Percentiles rank a stretch among this genome's conserved stretches.
Evolutionary conservation across 2,888 invertebrate species (phyloP).

Genomic region (Dorcus parallelipipedus): DNA sequence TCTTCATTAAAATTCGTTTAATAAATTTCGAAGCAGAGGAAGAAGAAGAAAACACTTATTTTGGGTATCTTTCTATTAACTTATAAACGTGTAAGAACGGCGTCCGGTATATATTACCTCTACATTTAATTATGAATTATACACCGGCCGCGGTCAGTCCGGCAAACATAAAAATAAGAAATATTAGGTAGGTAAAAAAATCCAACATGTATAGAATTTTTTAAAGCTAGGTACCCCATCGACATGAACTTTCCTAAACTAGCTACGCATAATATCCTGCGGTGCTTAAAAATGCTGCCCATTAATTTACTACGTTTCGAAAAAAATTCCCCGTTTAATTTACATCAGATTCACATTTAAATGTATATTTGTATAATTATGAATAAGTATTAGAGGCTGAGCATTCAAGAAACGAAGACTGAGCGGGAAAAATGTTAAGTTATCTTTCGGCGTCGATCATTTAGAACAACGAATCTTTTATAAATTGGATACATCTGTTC

Average conservation of each 20-base stretch:
- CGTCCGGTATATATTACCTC: background rate
- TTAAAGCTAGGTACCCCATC: slow-evolving; percentile 23
- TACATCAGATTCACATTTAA: slow-evolving; percentile 29
- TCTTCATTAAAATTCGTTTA: background rate
- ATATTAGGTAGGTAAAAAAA: background rate
- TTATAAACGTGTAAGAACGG: no score
- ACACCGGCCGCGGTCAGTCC: background rate
- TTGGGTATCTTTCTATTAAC: no score
- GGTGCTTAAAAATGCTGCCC: slow-evolving; percentile 26
- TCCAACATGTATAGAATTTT: slow-evolving; percentile 4
- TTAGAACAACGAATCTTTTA: no score
- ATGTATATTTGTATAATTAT: slow-evolving; percentile 16
- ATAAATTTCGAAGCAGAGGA: background rate
- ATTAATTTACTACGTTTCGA: slow-evolving; percentile 24
- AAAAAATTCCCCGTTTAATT: slow-evolving; percentile 21
- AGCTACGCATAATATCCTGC: slow-evolving; percentile 24
- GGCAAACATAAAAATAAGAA: background rate
- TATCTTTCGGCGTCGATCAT: no score
- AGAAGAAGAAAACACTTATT: background rate
- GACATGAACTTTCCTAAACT: slow-evolving; percentile 20
- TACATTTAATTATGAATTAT: background rate
- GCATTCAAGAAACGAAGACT: no score
- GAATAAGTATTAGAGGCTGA: slow-evolving; percentile 18
- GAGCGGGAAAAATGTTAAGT: no score
- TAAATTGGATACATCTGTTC: no score